Conservation (phyloP, 2,888 invertebrate species). For the Poecilobothrus nobilitatus region DNA sequence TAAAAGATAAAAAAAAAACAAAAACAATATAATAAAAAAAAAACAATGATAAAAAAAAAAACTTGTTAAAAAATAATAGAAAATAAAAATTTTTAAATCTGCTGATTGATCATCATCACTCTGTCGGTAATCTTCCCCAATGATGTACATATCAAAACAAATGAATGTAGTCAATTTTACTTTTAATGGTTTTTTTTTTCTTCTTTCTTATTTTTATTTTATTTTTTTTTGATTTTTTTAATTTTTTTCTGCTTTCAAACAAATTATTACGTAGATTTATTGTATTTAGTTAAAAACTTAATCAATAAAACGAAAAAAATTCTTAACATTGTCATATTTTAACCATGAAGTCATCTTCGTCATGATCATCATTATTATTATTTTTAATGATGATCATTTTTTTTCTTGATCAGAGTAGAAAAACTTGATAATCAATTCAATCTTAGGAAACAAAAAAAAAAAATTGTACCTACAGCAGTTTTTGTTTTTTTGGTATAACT, state of each 20-base stretch:
- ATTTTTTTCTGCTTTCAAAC: no score
- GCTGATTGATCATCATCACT: background rate
- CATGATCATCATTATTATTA: background rate
- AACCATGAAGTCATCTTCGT: background rate
- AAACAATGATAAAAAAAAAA: no score
- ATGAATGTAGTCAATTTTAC: background rate
- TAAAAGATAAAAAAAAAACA: background rate
- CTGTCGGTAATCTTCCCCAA: background rate
- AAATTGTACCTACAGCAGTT: no score
- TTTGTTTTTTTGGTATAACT: background rate
- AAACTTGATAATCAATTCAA: no score
- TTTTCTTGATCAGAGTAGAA: background rate
- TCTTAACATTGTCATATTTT: slow-evolving; percentile 1
- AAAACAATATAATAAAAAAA: background rate
- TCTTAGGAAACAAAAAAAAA: no score
- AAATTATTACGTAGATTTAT: no score
- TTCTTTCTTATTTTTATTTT: no score
- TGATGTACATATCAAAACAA: background rate
- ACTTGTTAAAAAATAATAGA: no score
- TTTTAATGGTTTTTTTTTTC: background rate
- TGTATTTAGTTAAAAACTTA: no score
- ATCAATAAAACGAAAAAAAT: background rate
- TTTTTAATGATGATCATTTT: no score
- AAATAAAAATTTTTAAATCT: no score
- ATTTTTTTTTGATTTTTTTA: no score